These are phyloP conservation scores for Drosophila lowei DNA, from an alignment of 1,140 invertebrate genomes.

Conservation along the genomic window DNA sequence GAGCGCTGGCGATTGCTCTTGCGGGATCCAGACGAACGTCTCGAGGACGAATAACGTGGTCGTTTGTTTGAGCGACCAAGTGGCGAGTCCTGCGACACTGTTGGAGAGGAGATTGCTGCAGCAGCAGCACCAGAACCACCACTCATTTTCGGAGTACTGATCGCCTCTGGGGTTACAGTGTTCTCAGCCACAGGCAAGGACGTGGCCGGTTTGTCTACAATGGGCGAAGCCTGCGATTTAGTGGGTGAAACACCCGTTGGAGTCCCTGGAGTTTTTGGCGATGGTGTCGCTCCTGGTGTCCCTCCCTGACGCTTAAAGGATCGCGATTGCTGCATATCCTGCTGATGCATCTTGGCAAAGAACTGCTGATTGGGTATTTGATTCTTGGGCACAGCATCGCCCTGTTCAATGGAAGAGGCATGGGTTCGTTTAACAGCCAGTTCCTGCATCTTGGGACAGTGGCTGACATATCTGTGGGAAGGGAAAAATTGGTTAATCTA, in stretches of 20 bases:
- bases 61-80: conserved; percentile 42
- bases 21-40: conserved; percentile 58
- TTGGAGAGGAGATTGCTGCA: neutral
- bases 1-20: conserved; percentile 77
- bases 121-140: too few species aligned
- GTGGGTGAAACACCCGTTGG: conserved; percentile 35
- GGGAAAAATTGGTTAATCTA: neutral
- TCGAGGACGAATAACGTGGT: conserved; percentile 53
- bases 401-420: conserved; percentile 84
- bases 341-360: conserved; percentile 79
- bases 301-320: conserved; percentile 46
- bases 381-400: conserved; percentile 84
- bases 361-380: conserved; percentile 82
- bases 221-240: conserved; percentile 20
- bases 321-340: conserved; percentile 73
- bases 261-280: conserved; percentile 25
- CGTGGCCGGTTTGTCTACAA: conserved; percentile 11
- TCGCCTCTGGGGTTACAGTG: neutral
- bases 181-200: conserved; percentile 1
- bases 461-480: conserved; percentile 85
- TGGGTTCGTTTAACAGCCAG: conserved; percentile 90
- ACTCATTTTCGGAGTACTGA: neutral
- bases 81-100: neutral
- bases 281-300: conserved; percentile 19
- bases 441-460: conserved; percentile 93